phyloP scores from a whole-genome alignment of 2,888 invertebrate species.

The Dicranocentrus wangi region DNA sequence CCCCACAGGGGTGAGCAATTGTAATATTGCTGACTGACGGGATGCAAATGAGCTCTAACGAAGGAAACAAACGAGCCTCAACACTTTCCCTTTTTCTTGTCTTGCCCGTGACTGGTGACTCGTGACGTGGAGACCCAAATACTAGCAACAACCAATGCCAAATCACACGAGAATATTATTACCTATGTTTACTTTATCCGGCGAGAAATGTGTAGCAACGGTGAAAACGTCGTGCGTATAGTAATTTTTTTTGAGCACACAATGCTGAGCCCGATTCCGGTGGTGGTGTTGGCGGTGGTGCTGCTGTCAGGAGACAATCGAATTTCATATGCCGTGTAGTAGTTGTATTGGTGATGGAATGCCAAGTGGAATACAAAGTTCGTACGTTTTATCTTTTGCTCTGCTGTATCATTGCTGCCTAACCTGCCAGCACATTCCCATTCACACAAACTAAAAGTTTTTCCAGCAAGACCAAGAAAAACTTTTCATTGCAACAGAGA shows the following conservation, averaged over 20 bases:
- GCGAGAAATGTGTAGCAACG: background rate
- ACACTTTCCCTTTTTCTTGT: conserved; percentile 41
- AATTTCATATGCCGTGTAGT: conserved; percentile 67
- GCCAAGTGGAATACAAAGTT: background rate
- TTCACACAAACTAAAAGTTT: too few relatives aligned
- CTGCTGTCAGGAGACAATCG: conserved; percentile 65
- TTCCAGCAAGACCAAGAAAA: too few relatives aligned
- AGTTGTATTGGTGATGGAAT: conserved; percentile 14
- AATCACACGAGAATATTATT: conserved; percentile 26
- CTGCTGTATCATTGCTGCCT: background rate
- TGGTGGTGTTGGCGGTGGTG: conserved; percentile 17
- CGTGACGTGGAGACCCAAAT: background rate
- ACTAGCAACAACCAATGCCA: conserved; percentile 9
- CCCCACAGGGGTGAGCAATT: conserved; percentile 56
- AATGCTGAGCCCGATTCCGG: background rate
- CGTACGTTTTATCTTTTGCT: background rate
- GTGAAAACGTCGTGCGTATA: background rate
- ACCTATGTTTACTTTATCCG: conserved; percentile 37
- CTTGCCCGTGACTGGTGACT: background rate
- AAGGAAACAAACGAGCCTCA: conserved; percentile 54
- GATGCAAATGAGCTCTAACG: conserved; percentile 63
- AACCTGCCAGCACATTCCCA: background rate
- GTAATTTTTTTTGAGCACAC: conserved; percentile 7
- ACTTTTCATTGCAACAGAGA: background rate
- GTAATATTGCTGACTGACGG: conserved; percentile 56